Evolutionary conservation across 2,797 vertebrate genomes (phyloP).

Genomic region (Menidia menidia): DNA sequence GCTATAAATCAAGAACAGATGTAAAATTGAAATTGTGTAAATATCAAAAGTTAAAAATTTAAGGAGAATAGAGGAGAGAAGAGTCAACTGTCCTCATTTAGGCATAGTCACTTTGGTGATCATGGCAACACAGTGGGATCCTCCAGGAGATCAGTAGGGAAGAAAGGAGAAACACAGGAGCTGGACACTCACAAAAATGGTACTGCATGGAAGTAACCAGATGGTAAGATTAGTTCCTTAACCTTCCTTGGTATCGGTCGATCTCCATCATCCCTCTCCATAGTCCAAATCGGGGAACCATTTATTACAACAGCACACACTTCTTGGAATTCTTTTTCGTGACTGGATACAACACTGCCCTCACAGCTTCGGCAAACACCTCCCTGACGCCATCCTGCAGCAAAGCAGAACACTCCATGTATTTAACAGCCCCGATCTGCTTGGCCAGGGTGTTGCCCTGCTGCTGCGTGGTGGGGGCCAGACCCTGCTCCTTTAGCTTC

Average conservation of each 20-base stretch:
- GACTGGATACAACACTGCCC: constrained; percentile 91
- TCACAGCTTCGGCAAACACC: constrained; percentile 92
- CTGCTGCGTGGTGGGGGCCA: constrained; percentile 90
- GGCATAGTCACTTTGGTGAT: constrained; percentile 80
- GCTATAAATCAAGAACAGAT: constrained; percentile 73
- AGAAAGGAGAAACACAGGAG: constrained; percentile 57
- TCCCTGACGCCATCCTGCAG: constrained; percentile 91
- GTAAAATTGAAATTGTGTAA: constrained; percentile 73
- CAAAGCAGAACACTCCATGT: constrained; percentile 93
- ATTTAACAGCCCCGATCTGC: constrained; percentile 94
- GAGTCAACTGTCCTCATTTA: constrained; percentile 66
- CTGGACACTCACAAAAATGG: constrained; percentile 56
- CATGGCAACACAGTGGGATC: constrained; percentile 67
- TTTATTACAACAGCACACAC: constrained; percentile 90
- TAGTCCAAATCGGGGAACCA: constrained; percentile 67
- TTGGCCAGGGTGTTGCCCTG: constrained; percentile 91
- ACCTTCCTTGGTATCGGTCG: constrained; percentile 59
- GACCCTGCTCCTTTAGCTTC: constrained; percentile 93
- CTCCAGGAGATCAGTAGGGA: constrained; percentile 69
- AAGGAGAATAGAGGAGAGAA: constrained; percentile 69
- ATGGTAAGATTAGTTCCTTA: constrained; percentile 53
- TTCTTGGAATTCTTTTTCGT: constrained; percentile 92
- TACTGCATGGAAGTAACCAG: constrained; percentile 38
- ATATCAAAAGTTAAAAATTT: constrained; percentile 76
- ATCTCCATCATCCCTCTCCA: constrained; percentile 63